These are phyloP conservation scores for Smittia sp. DNA, from an alignment of 2,888 invertebrate genomes.

Conservation along the genomic window DNA sequence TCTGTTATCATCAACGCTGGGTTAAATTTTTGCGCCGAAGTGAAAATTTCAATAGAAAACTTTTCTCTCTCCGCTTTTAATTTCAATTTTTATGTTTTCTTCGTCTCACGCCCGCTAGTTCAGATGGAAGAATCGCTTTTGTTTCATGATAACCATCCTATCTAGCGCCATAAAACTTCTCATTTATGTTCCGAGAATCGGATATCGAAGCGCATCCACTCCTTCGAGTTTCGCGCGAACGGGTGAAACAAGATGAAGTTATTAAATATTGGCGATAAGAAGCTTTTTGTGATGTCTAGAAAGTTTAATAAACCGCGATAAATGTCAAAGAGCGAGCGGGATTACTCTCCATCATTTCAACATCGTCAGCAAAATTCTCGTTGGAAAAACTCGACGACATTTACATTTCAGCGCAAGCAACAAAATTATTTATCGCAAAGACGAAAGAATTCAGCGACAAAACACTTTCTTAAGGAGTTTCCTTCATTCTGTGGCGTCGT, in stretches of 20 bases:
- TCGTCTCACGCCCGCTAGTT: neutral
- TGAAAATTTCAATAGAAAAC: neutral
- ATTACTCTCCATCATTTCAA: neutral
- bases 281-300: neutral
- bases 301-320: neutral
- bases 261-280: neutral
- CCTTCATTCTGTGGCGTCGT: too few species aligned
- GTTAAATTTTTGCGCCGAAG: neutral
- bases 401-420: too few species aligned
- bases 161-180: neutral
- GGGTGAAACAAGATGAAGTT: neutral
- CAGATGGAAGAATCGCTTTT: neutral
- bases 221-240: neutral
- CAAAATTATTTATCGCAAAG: too few species aligned
- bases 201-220: neutral
- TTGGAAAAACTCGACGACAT: too few species aligned
- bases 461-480: too few species aligned
- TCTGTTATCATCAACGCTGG: too few species aligned
- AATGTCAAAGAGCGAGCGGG: neutral
- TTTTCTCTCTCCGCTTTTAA: neutral
- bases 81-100: neutral
- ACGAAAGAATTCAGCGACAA: too few species aligned
- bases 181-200: neutral
- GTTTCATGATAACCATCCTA: neutral
- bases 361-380: neutral